phyloP scores from a whole-genome alignment of 2,888 invertebrate species.

The Allophyes oxyacanthae region DNA sequence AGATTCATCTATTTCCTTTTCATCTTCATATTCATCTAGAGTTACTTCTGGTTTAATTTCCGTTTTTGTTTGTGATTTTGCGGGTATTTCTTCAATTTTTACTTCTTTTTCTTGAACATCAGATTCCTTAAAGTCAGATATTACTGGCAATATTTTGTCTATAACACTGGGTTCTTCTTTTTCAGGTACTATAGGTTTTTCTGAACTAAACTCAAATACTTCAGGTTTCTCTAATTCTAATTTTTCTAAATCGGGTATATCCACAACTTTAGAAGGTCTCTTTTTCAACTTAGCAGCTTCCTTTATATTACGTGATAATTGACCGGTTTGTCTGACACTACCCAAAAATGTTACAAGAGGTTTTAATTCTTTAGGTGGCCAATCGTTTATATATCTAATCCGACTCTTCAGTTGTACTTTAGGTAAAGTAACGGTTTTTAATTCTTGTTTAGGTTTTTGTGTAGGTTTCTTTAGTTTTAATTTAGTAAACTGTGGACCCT shows the following conservation, averaged over 20 bases:
- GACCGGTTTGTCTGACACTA: slow-evolving; percentile 90
- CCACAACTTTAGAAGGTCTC: slow-evolving; percentile 86
- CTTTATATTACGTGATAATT: slow-evolving; percentile 91
- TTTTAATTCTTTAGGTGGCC: slow-evolving; percentile 89
- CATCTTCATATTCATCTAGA: slow-evolving; percentile 5
- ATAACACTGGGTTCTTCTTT: slow-evolving; percentile 2
- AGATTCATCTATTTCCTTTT: slow-evolving; percentile 5
- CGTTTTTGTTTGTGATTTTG: slow-evolving; percentile 5
- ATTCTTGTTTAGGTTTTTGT: slow-evolving; percentile 83
- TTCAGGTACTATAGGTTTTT: slow-evolving; percentile 35
- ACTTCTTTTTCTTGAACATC: slow-evolving; percentile 16
- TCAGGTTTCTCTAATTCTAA: slow-evolving; percentile 87
- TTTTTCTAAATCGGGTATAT: slow-evolving; percentile 85
- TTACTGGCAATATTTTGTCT: slow-evolving; percentile 35
- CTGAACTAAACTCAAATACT: slow-evolving; percentile 60
- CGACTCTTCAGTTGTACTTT: slow-evolving; percentile 92
- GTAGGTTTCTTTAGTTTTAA: slow-evolving; percentile 91
- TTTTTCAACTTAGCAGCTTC: slow-evolving; percentile 91
- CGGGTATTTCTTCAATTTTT: slow-evolving; percentile 5
- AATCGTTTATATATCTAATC: slow-evolving; percentile 90
- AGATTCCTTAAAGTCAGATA: background rate
- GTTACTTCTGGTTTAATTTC: slow-evolving; percentile 10
- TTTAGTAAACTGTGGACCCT: slow-evolving; percentile 90
- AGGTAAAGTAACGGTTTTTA: slow-evolving; percentile 83
- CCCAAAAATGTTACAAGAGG: slow-evolving; percentile 88